Conservation (phyloP, 1,140 invertebrate species). For the Philopotamus ludificatus region DNA sequence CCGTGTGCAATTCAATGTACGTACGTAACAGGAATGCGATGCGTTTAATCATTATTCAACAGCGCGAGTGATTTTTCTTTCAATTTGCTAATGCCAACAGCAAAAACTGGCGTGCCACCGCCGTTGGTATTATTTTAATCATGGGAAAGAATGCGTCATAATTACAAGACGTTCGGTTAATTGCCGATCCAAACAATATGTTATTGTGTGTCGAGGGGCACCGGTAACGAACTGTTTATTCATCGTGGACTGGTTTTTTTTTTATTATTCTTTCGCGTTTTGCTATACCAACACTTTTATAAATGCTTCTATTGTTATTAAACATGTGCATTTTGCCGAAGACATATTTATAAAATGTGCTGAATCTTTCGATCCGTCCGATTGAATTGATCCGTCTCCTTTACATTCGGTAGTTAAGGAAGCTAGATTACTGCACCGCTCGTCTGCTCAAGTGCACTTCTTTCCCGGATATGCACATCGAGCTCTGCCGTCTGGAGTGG, state of each 20-base stretch:
- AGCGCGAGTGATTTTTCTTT: too few relatives aligned
- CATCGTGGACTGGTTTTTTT: constrained; percentile 3
- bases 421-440: too few relatives aligned
- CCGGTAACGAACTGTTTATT: constrained; percentile 3
- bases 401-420: too few relatives aligned
- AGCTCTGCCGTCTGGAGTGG: too few relatives aligned
- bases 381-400: not conserved
- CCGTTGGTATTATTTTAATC: constrained; percentile 6
- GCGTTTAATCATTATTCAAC: too few relatives aligned
- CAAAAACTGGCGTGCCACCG: too few relatives aligned
- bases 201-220: not conserved
- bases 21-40: too few relatives aligned
- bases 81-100: too few relatives aligned
- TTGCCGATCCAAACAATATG: constrained; percentile 19
- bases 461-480: not conserved
- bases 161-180: constrained; percentile 17
- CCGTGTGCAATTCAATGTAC: too few relatives aligned
- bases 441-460: constrained; percentile 25
- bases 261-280: not conserved
- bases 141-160: constrained; percentile 16
- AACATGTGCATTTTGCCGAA: constrained; percentile 1
- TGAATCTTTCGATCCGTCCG: not conserved
- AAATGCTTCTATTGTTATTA: not conserved
- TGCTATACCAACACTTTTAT: not conserved
- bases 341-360: not conserved